A percentile compares a stretch with the other conserved stretches of the same genome.
phyloP scores from a whole-genome alignment of 2,113 vertebrate genomes.

The Protobothrops flavoviridis region DNA sequence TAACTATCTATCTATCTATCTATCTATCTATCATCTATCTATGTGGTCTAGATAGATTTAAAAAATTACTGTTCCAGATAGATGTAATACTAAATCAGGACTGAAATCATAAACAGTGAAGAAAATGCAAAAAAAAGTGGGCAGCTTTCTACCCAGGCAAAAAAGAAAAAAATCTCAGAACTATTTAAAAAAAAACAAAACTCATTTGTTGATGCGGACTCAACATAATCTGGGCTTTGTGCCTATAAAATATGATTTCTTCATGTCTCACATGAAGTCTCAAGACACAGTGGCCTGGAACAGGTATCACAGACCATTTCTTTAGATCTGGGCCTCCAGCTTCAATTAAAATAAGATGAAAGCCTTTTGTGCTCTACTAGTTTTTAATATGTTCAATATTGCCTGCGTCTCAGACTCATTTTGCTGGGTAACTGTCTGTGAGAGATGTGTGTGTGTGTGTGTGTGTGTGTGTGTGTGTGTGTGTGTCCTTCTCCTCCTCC shows the following conservation, averaged over 20 bases:
- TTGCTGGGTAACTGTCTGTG: slow-evolving; percentile 41
- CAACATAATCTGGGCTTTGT: neutral
- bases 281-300: slow-evolving; percentile 42
- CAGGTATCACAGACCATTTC: slow-evolving; percentile 50
- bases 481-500: slow-evolving; percentile 21
- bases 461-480: neutral
- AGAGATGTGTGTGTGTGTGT: neutral
- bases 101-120: neutral
- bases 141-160: neutral
- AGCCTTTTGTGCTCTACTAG: slow-evolving; percentile 34
- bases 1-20: too few relatives aligned
- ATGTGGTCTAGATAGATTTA: too few relatives aligned
- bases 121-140: neutral
- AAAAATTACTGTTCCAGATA: too few relatives aligned
- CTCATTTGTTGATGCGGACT: neutral
- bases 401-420: slow-evolving; percentile 41
- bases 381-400: slow-evolving; percentile 34
- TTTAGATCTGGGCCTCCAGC: slow-evolving; percentile 34
- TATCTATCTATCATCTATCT: too few relatives aligned
- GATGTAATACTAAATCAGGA: too few relatives aligned
- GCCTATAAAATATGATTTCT: slow-evolving; percentile 47
- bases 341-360: slow-evolving; percentile 46
- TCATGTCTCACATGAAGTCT: slow-evolving; percentile 37
- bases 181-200: neutral
- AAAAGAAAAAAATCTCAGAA: neutral